Conservation (phyloP, 1,140 invertebrate genomes). For the Formica exsecta region DNA sequence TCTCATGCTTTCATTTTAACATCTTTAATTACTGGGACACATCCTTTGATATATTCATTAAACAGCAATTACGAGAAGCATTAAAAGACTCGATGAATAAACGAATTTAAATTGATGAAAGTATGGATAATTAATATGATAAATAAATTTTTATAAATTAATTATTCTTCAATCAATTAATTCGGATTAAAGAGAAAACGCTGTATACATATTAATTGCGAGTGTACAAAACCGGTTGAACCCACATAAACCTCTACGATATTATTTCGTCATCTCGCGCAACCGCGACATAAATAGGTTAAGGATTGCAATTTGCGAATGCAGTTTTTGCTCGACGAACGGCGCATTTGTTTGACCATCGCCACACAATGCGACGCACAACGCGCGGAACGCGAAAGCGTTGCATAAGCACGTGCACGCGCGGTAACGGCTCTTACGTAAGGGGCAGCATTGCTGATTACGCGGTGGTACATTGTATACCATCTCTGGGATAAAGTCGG, state of each 20-base stretch:
- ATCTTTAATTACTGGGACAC: neutral
- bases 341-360: conserved; percentile 46
- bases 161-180: no score
- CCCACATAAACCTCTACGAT: neutral
- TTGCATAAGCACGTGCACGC: conserved; percentile 26
- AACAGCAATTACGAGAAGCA: neutral
- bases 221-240: neutral
- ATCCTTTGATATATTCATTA: neutral
- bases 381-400: conserved; percentile 33
- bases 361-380: conserved; percentile 28
- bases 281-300: neutral
- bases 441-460: conserved; percentile 53
- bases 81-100: neutral
- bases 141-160: no score
- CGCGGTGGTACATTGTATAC: conserved; percentile 29
- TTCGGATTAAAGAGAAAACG: no score
- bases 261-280: conserved; percentile 4
- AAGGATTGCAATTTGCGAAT: neutral
- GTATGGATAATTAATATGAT: no score
- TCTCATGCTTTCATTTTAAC: conserved; percentile 19
- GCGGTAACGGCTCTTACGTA: conserved; percentile 35
- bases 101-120: neutral
- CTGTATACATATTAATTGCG: no score
- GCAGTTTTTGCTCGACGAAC: neutral
- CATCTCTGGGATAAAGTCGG: conserved; percentile 34